Evolutionary conservation across 2,888 invertebrate genomes (phyloP).

Genomic region (Colletes collaris): DNA sequence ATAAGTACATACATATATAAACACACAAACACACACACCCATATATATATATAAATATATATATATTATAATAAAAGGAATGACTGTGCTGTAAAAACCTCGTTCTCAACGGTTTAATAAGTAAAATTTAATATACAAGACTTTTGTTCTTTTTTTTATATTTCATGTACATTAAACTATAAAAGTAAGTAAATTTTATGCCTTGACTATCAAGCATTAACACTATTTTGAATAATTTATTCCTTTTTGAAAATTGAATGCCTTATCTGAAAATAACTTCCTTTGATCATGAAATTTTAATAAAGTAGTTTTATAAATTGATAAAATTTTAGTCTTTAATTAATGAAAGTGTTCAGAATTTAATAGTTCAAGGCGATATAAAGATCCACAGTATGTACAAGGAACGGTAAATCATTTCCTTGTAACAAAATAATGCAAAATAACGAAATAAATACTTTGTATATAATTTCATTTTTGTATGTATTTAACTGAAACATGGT

Average conservation of each 20-base stretch:
- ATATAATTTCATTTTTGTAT: conserved; percentile 7
- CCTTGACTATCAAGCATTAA: background rate
- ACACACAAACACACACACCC: conserved; percentile 5
- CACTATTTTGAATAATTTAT: background rate
- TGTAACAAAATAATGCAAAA: background rate
- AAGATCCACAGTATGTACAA: conserved; percentile 5
- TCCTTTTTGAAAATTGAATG: background rate
- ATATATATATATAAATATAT: conserved; percentile 26
- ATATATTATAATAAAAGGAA: conserved; percentile 54
- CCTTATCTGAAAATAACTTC: background rate
- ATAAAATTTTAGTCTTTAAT: background rate
- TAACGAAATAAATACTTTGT: conserved; percentile 1
- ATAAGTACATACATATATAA: conserved; percentile 36
- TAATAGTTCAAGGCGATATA: conserved; percentile 2
- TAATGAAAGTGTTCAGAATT: background rate
- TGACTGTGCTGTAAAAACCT: conserved; percentile 60
- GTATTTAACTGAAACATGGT: conserved; percentile 1
- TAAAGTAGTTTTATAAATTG: background rate
- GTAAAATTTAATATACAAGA: conserved; percentile 35
- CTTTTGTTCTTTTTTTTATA: conserved; percentile 29
- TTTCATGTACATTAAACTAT: conserved; percentile 1
- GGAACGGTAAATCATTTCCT: conserved; percentile 7
- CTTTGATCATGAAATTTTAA: background rate
- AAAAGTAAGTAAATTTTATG: conserved; percentile 14
- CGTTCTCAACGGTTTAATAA: conserved; percentile 43